Conservation (phyloP, 2,797 vertebrate genomes). For the Chanos chanos region DNA sequence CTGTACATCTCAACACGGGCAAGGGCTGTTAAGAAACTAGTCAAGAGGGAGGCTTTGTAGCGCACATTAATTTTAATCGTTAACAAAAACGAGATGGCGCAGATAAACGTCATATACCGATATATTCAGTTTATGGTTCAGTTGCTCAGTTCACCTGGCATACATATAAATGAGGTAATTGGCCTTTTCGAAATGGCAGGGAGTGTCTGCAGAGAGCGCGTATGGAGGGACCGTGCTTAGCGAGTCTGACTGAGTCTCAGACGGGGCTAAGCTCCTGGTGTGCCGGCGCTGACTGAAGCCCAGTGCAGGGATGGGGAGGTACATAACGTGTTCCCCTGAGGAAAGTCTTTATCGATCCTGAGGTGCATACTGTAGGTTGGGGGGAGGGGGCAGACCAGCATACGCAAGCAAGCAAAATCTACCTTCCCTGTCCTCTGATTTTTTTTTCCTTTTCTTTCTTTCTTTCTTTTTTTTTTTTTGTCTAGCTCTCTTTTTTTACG, state of each 20-base stretch:
- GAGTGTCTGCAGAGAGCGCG: slow-evolving; percentile 13
- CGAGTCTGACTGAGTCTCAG: slow-evolving; percentile 6
- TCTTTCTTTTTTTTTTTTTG: slow-evolving; percentile 28
- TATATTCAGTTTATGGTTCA: slow-evolving; percentile 6
- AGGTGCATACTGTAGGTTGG: slow-evolving; percentile 42
- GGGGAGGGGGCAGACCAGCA: slow-evolving; percentile 45
- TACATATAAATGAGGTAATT: slow-evolving; percentile 23
- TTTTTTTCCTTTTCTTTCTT: slow-evolving; percentile 28
- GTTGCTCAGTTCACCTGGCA: slow-evolving; percentile 21
- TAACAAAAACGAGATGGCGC: slow-evolving; percentile 2
- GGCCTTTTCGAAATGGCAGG: slow-evolving; percentile 16
- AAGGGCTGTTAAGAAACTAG: neutral
- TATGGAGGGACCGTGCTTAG: slow-evolving; percentile 21
- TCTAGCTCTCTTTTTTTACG: slow-evolving; percentile 14
- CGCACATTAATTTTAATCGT: too few species aligned
- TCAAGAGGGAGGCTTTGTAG: too few species aligned
- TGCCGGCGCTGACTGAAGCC: slow-evolving; percentile 51
- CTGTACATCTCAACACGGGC: neutral
- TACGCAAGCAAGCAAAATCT: slow-evolving; percentile 52
- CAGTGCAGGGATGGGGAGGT: slow-evolving; percentile 52
- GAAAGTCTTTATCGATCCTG: slow-evolving; percentile 65
- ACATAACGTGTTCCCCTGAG: slow-evolving; percentile 53
- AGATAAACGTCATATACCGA: neutral
- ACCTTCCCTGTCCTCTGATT: slow-evolving; percentile 49
- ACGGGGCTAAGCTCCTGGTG: slow-evolving; percentile 25